Evolutionary conservation across 1,140 invertebrate species (phyloP), one percentile per base, ranked within the genome.

Genomic region (Phenacoccus solenopsis): DNA sequence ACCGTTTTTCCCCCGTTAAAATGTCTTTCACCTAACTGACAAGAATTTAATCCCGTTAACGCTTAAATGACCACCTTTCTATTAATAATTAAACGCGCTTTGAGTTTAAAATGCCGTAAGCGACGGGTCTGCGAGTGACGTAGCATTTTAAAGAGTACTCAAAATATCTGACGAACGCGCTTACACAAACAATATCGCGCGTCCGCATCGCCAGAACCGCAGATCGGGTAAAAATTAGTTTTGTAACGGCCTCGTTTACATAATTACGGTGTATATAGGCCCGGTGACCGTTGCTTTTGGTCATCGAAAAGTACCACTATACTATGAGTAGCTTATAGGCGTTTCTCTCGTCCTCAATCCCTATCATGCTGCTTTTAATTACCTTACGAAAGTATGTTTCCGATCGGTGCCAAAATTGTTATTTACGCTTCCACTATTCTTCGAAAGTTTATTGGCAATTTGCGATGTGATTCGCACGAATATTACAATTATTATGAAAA

Each of bases 11-110:
- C 38, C 38, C 38, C 5, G 38, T 49, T 49, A 49, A 49, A 49
- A 49, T 49, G 38, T 49, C 38, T 49, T 49, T 49, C 38, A 49
- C 38, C 38, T 49, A 49, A 49, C 38, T 49, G 38, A 49, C 38
- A 49, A 49, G 38, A 49, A n/a, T 49, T 49, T 49, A 49, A 49
- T 49, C 38, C 38, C 38, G 38, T 49, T 49, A 49, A 49, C 38
- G 38, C 38, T 49, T 49, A 49, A 49, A 49, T 49, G 38, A 49
- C 38, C 38, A 49, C 38, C 38, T 49, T 49, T 49, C 38, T 49
- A 49, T 49, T 49, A 49, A 49, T 49, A 49, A 49, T 49, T 49
- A 49, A 49, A 49, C 38, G 38, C 38, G n/a, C 20, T 49, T 49
- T n/a, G 38, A 49, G 38, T 49, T 49, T 49, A 49, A 49, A 49